Evolutionary conservation across 2,888 invertebrate genomes (phyloP), one percentile per base, ranked within the genome.

Genomic region (Fabriciana adippe): DNA sequence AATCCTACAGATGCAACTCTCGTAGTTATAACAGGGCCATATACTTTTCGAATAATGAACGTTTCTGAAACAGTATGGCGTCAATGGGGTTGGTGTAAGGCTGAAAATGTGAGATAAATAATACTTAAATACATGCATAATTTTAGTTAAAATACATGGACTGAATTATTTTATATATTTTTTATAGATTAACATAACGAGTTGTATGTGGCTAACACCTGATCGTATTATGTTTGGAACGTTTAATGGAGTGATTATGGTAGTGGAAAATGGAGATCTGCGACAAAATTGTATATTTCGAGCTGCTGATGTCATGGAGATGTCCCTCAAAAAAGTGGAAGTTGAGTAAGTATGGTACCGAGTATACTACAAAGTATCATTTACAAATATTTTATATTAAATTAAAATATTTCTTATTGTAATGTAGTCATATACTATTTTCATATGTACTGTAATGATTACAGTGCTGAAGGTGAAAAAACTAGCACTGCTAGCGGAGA

Each of bases 181-280:
- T 35, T 56, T 74, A 47, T 93, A 94, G 78, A 94, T 96, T 64
- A 93, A 94, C 70, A 95, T 97, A 75, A 95, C 95, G 14, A 95
- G 95, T 57, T 95, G 96, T 77, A 94, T 96, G 73, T 99, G 98
- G 97, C 83, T 98, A 55, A 95, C 96, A 2, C 93, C 96, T 69
- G 98, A 98, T 78, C 93, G 97, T 62, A 93, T 98, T n/a, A 88
- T 97, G 73, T 95, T 96, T 56, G 98, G 98, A 2, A 97, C 97
- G 0, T 93, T 93, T 66, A 95, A 94, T 68, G 97, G 97, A 31
- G 92, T 95, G 72, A 92, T 98, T 51, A 93, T 97, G 80, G 90
- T 97, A 69, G 94, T 98, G 66, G 98, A 98, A 83, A 96, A 96
- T 74, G 97, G 97, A 0, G 98, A 98, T 74, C 85, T 97, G 59